Evolutionary conservation across 2,797 vertebrate species (phyloP), one percentile per base, ranked within the genome.

Genomic region (Delichon dasypus): DNA sequence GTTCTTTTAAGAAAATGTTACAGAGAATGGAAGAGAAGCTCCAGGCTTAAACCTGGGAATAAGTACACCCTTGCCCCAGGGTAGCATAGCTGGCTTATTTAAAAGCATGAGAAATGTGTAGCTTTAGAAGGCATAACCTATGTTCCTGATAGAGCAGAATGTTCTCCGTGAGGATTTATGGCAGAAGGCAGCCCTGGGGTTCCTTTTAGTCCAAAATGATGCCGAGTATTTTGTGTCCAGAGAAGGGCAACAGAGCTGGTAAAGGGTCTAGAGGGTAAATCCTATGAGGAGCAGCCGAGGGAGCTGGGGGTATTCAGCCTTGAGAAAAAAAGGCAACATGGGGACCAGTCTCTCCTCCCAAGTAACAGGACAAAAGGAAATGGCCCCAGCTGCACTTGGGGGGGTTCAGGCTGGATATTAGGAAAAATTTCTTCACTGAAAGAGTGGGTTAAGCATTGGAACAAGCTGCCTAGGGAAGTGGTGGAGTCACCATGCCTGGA

Each of bases 101-200:
- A 53, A 83, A 95, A 72, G 19, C 18, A 42, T 64, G n/a, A 84
- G 27, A 60, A 47, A 23, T 50, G 19, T 38, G 19, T 48, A 44
- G 25, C 16, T 77, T 58, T 22, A 81, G 40, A 48, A 2, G 5
- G 48, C 48, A 26, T 60, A 32, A 62, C 34, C n/a, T 18, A 0
- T n/a, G 16, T 45, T 93, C 34, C 26, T 58, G 27, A 29, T 4
- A 30, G 2, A 47, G 36, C 48, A 80, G 30, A 76, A 66, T 5
- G 0, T 25, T 73, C 23, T 71, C 38, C 9, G 1, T 36, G 45
- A 70, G 53, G 44, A 36, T 64, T 60, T 29, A 23, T 16, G 8
- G n/a, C 9, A 20, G 47, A 30, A 38, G 34, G 50, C 36, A 64
- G 47, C 30, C 0, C 0, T 32, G 16, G 29, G 9, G 13, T 25